Percentiles rank a stretch among this genome's conserved stretches.
Conservation (phyloP, 1,140 invertebrate genomes). For the Drepana arcuata region DNA sequence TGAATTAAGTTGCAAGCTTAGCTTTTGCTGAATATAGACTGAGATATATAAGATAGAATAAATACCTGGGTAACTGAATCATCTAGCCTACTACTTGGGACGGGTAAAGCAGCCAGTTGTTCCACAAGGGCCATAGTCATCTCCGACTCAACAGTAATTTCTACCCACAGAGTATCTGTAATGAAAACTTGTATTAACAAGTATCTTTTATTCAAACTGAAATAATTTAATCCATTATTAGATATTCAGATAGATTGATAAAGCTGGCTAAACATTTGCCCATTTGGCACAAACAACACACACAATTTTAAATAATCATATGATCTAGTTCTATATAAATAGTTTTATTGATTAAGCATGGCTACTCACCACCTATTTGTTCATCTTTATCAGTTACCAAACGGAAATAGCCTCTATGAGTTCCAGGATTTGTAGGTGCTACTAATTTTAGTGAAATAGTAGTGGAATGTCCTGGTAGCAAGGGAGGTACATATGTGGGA, state of each 20-base stretch:
- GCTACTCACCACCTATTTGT: slow-evolving; percentile 56
- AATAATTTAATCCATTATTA: too few relatives aligned
- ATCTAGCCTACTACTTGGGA: slow-evolving; percentile 54
- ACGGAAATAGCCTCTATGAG: slow-evolving; percentile 55
- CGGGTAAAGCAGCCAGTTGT: slow-evolving; percentile 56
- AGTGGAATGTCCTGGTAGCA: slow-evolving; percentile 49
- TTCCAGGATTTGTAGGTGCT: slow-evolving; percentile 41
- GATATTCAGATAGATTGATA: too few relatives aligned
- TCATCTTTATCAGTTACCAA: slow-evolving; percentile 53
- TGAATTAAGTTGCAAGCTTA: too few relatives aligned
- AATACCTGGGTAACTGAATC: slow-evolving; percentile 40
- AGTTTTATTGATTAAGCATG: too few relatives aligned
- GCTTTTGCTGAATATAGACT: too few relatives aligned
- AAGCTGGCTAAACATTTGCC: too few relatives aligned
- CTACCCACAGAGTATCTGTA: slow-evolving; percentile 58
- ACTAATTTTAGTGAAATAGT: slow-evolving; percentile 50
- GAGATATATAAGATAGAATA: slow-evolving; percentile 5
- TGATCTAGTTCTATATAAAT: too few relatives aligned
- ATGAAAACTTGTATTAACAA: too few relatives aligned
- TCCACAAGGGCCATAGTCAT: slow-evolving; percentile 60
- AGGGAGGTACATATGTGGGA: slow-evolving; percentile 38
- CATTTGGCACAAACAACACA: too few relatives aligned
- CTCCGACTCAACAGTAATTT: slow-evolving; percentile 60
- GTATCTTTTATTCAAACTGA: too few relatives aligned
- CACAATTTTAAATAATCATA: too few relatives aligned